These are phyloP conservation scores for Alcedo atthis DNA, from an alignment of 2,797 vertebrate genomes.

Conservation along the genomic window DNA sequence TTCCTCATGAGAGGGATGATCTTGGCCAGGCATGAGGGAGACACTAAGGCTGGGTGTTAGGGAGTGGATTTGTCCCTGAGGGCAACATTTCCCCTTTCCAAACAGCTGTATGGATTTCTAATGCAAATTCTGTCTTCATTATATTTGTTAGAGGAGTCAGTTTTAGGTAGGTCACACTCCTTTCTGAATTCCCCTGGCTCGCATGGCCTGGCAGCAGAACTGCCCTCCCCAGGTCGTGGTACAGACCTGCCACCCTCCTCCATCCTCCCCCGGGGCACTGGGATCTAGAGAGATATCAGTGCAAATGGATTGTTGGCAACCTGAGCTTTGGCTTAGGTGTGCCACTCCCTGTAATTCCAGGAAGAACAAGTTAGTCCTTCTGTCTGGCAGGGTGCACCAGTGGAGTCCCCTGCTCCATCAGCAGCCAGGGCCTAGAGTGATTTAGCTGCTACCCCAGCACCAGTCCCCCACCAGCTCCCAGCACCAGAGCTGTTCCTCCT, in stretches of 20 bases:
- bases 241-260: not conserved
- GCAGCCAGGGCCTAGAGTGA: not conserved
- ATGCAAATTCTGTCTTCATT: conserved; percentile 55
- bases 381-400: not conserved
- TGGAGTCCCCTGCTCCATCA: not conserved
- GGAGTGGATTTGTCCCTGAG: conserved; percentile 65
- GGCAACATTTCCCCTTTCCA: conserved; percentile 60
- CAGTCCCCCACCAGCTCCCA: not conserved
- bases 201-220: not conserved
- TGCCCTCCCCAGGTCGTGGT: not conserved
- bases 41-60: conserved; percentile 62
- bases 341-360: not conserved
- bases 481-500: not conserved
- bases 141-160: not conserved
- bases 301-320: not conserved
- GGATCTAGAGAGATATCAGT: not conserved
- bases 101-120: conserved; percentile 67
- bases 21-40: conserved; percentile 70
- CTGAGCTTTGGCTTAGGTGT: not conserved
- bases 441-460: not conserved
- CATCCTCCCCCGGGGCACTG: not conserved
- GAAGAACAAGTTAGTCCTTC: not conserved
- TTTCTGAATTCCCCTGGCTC: conserved; percentile 12
- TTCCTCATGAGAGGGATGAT: conserved; percentile 68
- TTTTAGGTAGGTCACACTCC: not conserved